Base-by-base conservation (phyloP, 2,888 invertebrate species). In the Antheraea yamamai region DNA sequence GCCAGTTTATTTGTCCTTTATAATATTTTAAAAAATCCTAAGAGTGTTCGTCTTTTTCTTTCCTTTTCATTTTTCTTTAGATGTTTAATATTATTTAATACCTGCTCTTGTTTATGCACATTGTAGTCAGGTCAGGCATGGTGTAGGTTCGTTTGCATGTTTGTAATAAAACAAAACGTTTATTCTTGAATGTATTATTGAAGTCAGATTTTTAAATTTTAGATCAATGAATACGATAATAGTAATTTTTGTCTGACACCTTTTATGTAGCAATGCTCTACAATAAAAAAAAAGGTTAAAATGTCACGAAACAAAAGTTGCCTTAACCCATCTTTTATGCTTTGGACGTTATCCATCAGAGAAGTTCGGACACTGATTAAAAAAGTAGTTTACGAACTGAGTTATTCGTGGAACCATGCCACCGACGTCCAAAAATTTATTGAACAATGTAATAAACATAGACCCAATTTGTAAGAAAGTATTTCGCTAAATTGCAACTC, bases 251-350 rank as follows among this genome's bases (percentile, higher is more conserved):
- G 47, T 7, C 10, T 10, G 52, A 55, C 52, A 55, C 18, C 18
- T 55, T 55, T 55, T 55, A 16, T 16, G 52, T 55, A 20, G 12
- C 47, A 47, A 47, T 47, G 47, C 12, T 7, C 4, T 12, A 47
- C 6, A 2, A 55, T 55, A 2, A 4, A 20, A n/a, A 61, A 64
- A 64, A 10, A 23, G 26, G 23, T 26, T 26, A 26, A 26, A 26
- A 64, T 26, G 12, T 26, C 26, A 8, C 26, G 87, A 87, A 88
- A 87, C 86, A 82, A 85, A 80, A 80, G 26, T 64, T 64, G 14
- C 14, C 18, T 61, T 26, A 23, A 12, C 14, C 26, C 64, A 64
- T 64, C 64, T 1, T 23, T 64, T 64, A 64, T 23, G 12, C 26
- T 16, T 64, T 64, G 26, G 26, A 64, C 26, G 26, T 64, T 26